Evolutionary conservation across 2,797 vertebrate genomes (phyloP).

Genomic region (Danio tinwini): DNA sequence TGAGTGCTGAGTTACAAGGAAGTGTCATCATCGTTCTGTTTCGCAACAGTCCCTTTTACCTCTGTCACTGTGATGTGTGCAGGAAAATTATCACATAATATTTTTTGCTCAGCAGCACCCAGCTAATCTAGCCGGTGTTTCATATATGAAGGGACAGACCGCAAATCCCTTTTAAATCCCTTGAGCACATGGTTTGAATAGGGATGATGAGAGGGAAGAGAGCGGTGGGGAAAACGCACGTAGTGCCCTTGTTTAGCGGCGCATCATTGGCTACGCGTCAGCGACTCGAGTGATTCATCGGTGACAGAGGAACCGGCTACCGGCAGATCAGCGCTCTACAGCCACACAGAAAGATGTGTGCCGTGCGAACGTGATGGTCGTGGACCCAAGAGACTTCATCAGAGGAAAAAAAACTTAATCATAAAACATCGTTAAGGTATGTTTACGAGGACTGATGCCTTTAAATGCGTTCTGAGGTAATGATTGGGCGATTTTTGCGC

Average conservation of each 20-base stretch:
- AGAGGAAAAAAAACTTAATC: background rate
- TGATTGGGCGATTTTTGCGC: conserved; percentile 14
- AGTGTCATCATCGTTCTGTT: background rate
- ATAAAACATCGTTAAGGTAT: conserved; percentile 35
- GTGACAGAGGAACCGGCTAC: conserved; percentile 9
- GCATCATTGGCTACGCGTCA: conserved; percentile 49
- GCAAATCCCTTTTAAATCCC: conserved; percentile 42
- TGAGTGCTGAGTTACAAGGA: background rate
- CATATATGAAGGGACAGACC: background rate
- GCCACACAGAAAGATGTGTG: background rate
- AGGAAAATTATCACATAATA: background rate
- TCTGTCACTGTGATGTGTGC: background rate
- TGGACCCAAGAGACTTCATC: background rate
- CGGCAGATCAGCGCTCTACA: background rate
- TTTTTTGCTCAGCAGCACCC: background rate
- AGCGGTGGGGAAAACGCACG: conserved; percentile 25
- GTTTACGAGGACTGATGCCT: background rate
- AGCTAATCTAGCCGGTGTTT: background rate
- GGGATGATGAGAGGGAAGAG: conserved; percentile 3
- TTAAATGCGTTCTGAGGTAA: background rate
- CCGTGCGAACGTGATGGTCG: conserved; percentile 16
- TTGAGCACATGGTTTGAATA: conserved; percentile 20
- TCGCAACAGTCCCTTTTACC: background rate
- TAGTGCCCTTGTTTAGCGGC: background rate
- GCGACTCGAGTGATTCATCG: background rate